Percentiles rank a stretch among this genome's conserved stretches.
phyloP scores from a whole-genome alignment of 2,797 vertebrate genomes.

The Natrix natrix region DNA sequence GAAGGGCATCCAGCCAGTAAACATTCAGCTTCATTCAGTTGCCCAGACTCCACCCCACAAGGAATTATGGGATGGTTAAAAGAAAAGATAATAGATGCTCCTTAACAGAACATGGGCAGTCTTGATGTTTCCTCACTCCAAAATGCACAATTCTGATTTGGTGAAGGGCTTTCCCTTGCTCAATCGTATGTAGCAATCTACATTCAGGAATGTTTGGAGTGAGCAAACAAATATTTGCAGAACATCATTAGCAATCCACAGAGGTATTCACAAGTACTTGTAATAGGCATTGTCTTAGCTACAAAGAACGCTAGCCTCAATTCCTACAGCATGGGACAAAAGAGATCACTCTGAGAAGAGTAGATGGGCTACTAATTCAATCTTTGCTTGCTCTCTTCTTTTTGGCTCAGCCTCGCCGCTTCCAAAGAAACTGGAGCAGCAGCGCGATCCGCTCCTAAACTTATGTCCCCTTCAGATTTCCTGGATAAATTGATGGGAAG shows the following conservation, averaged over 20 bases:
- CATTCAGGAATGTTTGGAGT: conserved; percentile 55
- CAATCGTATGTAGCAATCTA: conserved; percentile 44
- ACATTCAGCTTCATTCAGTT: too few species aligned
- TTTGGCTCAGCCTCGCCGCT: conserved; percentile 84
- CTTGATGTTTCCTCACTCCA: conserved; percentile 42
- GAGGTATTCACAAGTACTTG: conserved; percentile 38
- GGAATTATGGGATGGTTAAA: too few species aligned
- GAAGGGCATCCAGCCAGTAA: too few species aligned
- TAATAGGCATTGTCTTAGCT: conserved; percentile 23
- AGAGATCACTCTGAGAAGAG: background rate
- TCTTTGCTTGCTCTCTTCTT: conserved; percentile 59
- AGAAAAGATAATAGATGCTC: conserved; percentile 47
- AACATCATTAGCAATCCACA: conserved; percentile 57
- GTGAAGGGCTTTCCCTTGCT: conserved; percentile 54
- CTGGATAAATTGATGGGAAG: conserved; percentile 98
- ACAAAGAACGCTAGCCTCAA: conserved; percentile 34
- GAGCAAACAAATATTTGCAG: conserved; percentile 58
- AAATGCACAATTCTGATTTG: conserved; percentile 53
- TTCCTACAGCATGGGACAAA: background rate
- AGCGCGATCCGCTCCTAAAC: conserved; percentile 86
- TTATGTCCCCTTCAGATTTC: conserved; percentile 98
- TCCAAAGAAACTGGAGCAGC: conserved; percentile 92
- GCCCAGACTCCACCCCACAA: too few species aligned
- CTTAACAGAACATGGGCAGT: conserved; percentile 33
- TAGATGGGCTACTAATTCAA: conserved; percentile 32